Conservation (phyloP, 2,113 vertebrate genomes). For the Bettongia penicillata region DNA sequence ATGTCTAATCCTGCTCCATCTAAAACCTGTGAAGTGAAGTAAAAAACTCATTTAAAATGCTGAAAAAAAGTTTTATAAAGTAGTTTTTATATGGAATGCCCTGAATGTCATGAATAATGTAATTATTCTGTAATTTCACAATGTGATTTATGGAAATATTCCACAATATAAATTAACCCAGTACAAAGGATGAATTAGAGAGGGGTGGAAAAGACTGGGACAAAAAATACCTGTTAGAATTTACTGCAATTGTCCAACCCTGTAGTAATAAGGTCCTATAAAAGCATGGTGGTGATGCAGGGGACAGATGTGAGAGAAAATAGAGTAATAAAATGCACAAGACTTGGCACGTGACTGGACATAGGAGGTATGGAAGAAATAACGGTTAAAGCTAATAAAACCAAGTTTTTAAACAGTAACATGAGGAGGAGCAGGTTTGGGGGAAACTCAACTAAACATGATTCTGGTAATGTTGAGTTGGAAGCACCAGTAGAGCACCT, state of each 20-base stretch:
- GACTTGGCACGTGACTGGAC: not conserved
- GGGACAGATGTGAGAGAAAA: not conserved
- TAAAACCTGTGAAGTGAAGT: constrained; percentile 87
- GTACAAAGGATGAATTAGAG: not conserved
- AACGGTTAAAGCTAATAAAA: not conserved
- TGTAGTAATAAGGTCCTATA: not conserved
- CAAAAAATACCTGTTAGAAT: not conserved
- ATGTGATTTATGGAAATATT: not conserved
- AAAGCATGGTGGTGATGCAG: not conserved
- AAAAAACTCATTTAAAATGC: constrained; percentile 50
- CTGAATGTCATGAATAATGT: not conserved
- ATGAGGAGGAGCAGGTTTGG: not conserved
- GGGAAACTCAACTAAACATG: not conserved
- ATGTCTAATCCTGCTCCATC: constrained; percentile 96
- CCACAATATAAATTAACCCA: not conserved
- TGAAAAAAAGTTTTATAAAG: constrained; percentile 30
- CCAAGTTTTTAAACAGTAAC: not conserved
- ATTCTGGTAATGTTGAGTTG: not conserved
- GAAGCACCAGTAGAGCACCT: not conserved
- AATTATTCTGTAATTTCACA: not conserved
- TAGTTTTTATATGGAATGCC: not conserved
- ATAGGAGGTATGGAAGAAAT: not conserved
- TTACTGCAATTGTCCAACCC: not conserved
- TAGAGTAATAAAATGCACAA: not conserved
- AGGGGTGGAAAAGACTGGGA: not conserved